Evolutionary conservation across 2,797 vertebrate species (phyloP), one percentile per base, ranked within the genome.

Genomic region (Urosaurus nigricauda): DNA sequence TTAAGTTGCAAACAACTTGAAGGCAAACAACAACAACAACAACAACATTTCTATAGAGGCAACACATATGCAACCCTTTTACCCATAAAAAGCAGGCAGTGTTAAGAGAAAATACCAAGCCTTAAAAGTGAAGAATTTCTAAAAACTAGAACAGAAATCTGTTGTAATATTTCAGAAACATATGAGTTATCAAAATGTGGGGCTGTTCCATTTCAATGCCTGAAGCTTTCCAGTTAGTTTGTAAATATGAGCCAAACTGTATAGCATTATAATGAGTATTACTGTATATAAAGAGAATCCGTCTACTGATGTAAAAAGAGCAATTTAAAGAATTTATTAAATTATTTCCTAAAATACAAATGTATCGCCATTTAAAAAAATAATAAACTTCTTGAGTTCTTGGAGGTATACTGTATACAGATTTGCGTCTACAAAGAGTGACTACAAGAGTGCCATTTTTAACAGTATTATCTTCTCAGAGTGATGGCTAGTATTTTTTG

Each of bases 381-480:
- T n/a, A n/a, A 93, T 95, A 95, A 83, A 93, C 92, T 89, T 95
- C 93, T 94, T 90, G 91, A 92, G 94, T 92, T 86, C 94, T 89
- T 94, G 94, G 71, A 92, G 58, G 73, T 89, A 68, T 92, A 91
- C 89, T 94, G 89, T 96, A 92, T 96, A 91, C 95, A 43, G 65
- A 92, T 91, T 89, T 95, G 91, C 96, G 89, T 96, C 95, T 97
- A 97, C 96, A 96, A 95, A 96, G 96, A 96, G 95, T 92, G 94
- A 96, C 95, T 94, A 92, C 95, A 92, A 91, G 87, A 91, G 92
- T 92, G 94, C 94, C 95, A 93, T 95, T 95, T 96, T 94, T 92
- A 95, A 95, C 96, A 96, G 95, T 96, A 94, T 97, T 98, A 96
- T 97, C 96, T 96, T 96, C 94, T 96, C 94, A 96, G 93, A 97